Evolutionary conservation across 2,113 vertebrate species (phyloP), one percentile per base, ranked within the genome.

Genomic region (Cyanoramphus novaezelandiae): DNA sequence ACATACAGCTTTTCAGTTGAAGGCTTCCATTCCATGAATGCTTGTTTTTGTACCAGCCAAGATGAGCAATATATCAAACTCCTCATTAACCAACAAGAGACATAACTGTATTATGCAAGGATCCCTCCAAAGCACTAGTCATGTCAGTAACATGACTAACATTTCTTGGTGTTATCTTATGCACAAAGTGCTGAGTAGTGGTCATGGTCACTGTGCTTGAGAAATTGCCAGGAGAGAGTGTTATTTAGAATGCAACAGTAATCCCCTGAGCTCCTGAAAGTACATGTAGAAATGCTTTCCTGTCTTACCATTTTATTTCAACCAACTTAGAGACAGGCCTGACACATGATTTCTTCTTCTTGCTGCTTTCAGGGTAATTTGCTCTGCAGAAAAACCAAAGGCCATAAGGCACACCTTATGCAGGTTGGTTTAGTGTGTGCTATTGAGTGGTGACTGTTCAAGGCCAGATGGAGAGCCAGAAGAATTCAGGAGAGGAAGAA

Each of bases 31-130:
- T 86, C 83, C 20, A 17, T 80, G 87, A 95, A 94, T 71, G 63
- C 77, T 86, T 88, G 49, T 13, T 90, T 94, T 89, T 87, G 64
- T 83, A 86, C 68, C 55, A 55, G 88, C 64, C 72, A 75, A 93
- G 82, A 93, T n/a, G 39, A 95, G 69, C 71, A 81, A 83, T 86
- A 91, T 92, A 65, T 92, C 74, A 92, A 93, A 94, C 88, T 57
- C 62, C 65, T 81, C 72, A 69, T 91, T 87, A 95, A 90, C 80
- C 76, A 90, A 43, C 65, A 71, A 69, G 77, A 91, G 86, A 79
- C 39, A 29, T 72, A 71, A 41, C 72, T 84, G 68, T 75, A 74
- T 93, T 93, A 70, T 92, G 92, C 82, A 75, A 71, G 64, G 60
- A 50, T 71, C 55, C 70, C 75, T 92, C 79, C 76, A 62, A 94